Evolutionary conservation across 2,797 vertebrate species (phyloP), one percentile per base, ranked within the genome.

Genomic region (Sarcoramphus papa): DNA sequence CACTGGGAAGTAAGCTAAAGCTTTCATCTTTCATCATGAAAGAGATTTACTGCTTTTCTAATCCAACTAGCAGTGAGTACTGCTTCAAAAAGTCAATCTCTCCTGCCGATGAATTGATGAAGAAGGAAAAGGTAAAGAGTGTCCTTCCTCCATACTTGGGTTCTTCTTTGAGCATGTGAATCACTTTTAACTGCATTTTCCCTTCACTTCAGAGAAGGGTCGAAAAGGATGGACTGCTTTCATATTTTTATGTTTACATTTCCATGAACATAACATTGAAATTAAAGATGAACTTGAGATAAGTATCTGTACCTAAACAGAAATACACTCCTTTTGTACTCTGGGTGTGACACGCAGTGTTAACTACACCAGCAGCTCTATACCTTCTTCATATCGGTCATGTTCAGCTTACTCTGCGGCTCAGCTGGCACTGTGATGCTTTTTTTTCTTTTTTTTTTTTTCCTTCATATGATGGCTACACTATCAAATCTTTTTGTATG

Each of bases 1-100:
- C 81, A 57, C 57, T 88, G 73, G 72, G 64, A 93, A 88, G 69
- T 81, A 86, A 86, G 53, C 37, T 88, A 75, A 92, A 68, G 64
- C 90, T 96, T 96, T 95, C 60, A 78, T 95, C 88, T 92, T 94
- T 88, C 45, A 50, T 31, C 79, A 74, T 90, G 70, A 93, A 92
- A 95, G 83, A 91, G 68, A 64, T 80, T 64, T 80, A 60, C 30
- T 7, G 56, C 40, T 96, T 94, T 83, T 64, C 75, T 91, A 75
- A 83, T 85, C 56, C 65, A 94, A 8, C 54, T 83, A 59, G 48
- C 64, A 77, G 78, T 40, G 62, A 73, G 22, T 51, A 63, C 67
- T 90, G 64, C 86, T 91, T 96, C 84, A 92, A 81, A 86, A 81
- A 83, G 81, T 63, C 7, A 6, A 31, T 92, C 59, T 92, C 41